phyloP scores from a whole-genome alignment of 2,797 vertebrate species.

The Silurus lanzhouensis region DNA sequence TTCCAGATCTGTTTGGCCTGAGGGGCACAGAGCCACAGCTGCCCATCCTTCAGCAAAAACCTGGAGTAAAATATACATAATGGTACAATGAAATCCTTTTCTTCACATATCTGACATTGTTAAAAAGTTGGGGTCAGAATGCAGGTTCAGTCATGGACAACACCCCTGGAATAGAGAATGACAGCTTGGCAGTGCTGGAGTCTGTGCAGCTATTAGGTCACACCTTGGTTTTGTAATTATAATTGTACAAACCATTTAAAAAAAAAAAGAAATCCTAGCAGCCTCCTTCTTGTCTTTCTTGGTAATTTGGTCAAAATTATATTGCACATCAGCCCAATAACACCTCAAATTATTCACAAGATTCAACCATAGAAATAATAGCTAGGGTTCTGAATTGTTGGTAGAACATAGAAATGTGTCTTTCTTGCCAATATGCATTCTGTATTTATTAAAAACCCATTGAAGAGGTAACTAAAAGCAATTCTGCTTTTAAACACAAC shows the following conservation, averaged over 20 bases:
- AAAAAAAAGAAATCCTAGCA: too few relatives aligned
- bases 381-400: too few relatives aligned
- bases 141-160: background rate
- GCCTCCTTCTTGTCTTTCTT: too few relatives aligned
- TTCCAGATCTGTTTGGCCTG: constrained; percentile 99
- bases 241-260: too few relatives aligned
- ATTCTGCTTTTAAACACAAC: background rate
- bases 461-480: background rate
- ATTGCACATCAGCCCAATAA: too few relatives aligned
- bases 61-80: constrained; percentile 65
- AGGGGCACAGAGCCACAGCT: constrained; percentile 97
- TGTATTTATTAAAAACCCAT: background rate
- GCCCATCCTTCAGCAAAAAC: constrained; percentile 97
- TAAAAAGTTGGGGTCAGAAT: background rate
- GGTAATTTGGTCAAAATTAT: too few relatives aligned
- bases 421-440: background rate
- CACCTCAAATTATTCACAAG: too few relatives aligned
- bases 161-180: background rate
- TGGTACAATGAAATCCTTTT: too few relatives aligned
- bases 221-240: too few relatives aligned
- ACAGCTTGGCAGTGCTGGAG: background rate
- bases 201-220: background rate
- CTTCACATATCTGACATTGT: too few relatives aligned
- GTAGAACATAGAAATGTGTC: too few relatives aligned
- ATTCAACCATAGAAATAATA: too few relatives aligned